These are phyloP conservation scores for Tineola bisselliella DNA, from an alignment of 2,888 invertebrate genomes.

Conservation along the genomic window DNA sequence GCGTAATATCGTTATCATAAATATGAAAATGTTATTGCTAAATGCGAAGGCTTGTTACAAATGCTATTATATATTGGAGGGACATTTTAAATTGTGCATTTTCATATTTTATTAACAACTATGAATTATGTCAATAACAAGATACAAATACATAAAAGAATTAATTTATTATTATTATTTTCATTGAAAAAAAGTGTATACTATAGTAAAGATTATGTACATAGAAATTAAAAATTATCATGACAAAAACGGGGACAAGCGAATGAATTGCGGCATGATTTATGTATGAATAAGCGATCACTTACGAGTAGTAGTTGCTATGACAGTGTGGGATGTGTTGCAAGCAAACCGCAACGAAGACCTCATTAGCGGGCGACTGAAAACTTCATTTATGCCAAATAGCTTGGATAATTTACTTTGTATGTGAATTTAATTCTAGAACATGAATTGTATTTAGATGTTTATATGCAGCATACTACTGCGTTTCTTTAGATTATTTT, in stretches of 20 bases:
- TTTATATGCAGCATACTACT: no score
- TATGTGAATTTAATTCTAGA: no score
- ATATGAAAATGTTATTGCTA: background rate
- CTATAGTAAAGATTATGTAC: background rate
- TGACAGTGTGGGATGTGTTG: constrained; percentile 21
- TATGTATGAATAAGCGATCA: constrained; percentile 30
- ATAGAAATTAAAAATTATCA: constrained; percentile 26
- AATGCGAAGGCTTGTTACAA: background rate
- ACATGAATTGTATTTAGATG: no score
- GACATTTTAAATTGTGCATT: no score
- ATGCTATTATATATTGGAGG: no score
- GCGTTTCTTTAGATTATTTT: no score
- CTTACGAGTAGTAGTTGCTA: constrained; percentile 20
- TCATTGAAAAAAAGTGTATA: background rate
- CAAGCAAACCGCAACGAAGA: constrained; percentile 21
- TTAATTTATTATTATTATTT: no score
- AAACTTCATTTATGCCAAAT: background rate
- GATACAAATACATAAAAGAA: no score
- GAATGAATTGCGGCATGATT: constrained; percentile 19
- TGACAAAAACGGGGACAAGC: constrained; percentile 30
- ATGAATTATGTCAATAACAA: no score
- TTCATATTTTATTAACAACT: no score
- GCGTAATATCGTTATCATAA: constrained; percentile 1
- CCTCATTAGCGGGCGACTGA: constrained; percentile 24
- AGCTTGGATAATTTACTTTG: background rate